Percentiles rank a stretch among this genome's conserved stretches.
Evolutionary conservation across 2,888 invertebrate genomes (phyloP).

Genomic region (Trissoscelio sp.): DNA sequence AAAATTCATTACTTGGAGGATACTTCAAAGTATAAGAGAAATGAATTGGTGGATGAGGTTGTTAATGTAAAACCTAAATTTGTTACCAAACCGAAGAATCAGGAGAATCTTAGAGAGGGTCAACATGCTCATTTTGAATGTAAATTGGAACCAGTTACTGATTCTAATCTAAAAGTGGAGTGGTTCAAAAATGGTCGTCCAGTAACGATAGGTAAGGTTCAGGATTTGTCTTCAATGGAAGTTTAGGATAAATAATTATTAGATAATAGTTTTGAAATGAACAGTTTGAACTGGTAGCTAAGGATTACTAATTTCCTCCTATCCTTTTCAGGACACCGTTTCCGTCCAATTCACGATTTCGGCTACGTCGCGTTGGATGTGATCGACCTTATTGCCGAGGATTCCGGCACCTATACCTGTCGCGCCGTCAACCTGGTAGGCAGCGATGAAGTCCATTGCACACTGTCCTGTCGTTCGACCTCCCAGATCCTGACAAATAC

Average conservation of each 20-base stretch:
- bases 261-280: not conserved
- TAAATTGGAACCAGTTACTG: constrained; percentile 97
- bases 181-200: constrained; percentile 98
- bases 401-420: constrained; percentile 96
- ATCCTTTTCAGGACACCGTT: constrained; percentile 89
- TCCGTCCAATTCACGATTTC: constrained; percentile 98
- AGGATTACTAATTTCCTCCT: too few species aligned
- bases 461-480: constrained; percentile 89
- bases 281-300: too few species aligned
- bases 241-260: too few species aligned
- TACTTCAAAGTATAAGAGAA: constrained; percentile 92
- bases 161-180: constrained; percentile 97
- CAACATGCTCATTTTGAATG: constrained; percentile 99
- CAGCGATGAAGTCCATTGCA: constrained; percentile 92
- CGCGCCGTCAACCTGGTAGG: constrained; percentile 96
- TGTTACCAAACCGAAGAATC: constrained; percentile 93
- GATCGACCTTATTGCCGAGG: constrained; percentile 97
- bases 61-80: constrained; percentile 93
- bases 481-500: constrained; percentile 93
- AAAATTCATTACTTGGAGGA: constrained; percentile 97
- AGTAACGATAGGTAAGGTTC: constrained; percentile 89
- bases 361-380: constrained; percentile 99
- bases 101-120: constrained; percentile 93
- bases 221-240: too few species aligned
- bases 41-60: constrained; percentile 92